Percentiles rank a stretch among this genome's conserved stretches.
phyloP scores from a whole-genome alignment of 2,113 vertebrate species.

The Merops nubicus region DNA sequence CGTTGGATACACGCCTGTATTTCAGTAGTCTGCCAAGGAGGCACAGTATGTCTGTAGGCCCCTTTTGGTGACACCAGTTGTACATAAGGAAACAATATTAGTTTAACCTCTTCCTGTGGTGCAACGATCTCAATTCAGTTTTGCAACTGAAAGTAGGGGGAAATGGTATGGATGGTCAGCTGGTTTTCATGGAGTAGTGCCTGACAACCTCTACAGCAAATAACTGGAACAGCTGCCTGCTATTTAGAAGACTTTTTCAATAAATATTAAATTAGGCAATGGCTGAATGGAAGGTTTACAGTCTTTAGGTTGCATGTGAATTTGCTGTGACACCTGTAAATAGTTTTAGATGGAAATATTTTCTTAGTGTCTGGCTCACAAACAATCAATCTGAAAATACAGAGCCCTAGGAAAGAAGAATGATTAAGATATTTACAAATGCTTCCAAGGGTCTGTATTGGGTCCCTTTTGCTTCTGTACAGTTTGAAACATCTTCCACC shows the following conservation, averaged over 20 bases:
- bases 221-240: background rate
- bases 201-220: background rate
- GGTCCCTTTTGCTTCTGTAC: background rate
- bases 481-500: background rate
- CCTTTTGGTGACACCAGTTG: background rate
- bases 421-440: background rate
- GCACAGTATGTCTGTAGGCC: background rate
- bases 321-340: background rate
- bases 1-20: background rate
- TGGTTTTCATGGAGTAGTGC: background rate
- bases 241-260: background rate
- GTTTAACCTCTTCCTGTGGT: background rate
- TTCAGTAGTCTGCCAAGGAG: background rate
- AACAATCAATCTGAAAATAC: background rate
- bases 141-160: background rate
- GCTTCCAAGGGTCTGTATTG: background rate
- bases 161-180: background rate
- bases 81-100: background rate
- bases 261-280: background rate
- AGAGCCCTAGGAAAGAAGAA: background rate
- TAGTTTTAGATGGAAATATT: background rate
- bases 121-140: background rate
- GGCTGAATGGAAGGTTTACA: background rate
- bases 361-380: background rate
- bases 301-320: background rate